Conservation (phyloP, 2,113 vertebrate genomes). For the Amphilophus citrinellus region DNA sequence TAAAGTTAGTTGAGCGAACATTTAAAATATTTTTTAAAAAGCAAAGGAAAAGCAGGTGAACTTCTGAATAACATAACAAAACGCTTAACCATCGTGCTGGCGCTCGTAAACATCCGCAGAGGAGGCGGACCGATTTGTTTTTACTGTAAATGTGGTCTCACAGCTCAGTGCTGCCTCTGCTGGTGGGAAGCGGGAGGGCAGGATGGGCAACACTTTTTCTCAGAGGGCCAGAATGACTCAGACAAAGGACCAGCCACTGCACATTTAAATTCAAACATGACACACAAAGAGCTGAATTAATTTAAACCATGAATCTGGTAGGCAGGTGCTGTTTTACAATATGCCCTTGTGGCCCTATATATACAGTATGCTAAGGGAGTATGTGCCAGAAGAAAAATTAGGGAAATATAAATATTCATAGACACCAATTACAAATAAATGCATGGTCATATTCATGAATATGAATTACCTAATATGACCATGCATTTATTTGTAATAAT, state of each 20-base stretch:
- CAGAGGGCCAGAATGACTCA: neutral
- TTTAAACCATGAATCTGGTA: neutral
- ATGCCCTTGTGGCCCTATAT: neutral
- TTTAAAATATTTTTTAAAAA: too few species aligned
- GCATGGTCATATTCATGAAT: neutral
- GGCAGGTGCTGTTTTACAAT: neutral
- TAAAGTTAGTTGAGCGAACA: too few species aligned
- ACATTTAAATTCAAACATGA: neutral
- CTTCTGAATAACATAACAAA: neutral
- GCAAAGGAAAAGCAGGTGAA: neutral
- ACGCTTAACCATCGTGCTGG: rapidly evolving
- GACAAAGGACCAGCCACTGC: neutral
- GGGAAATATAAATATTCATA: neutral
- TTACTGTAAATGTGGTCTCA: neutral
- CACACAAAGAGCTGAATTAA: neutral
- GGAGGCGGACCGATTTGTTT: too few species aligned
- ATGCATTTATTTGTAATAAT: neutral
- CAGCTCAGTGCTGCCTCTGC: neutral
- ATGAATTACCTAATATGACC: neutral
- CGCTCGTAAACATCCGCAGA: too few species aligned
- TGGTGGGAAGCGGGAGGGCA: neutral
- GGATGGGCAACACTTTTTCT: neutral
- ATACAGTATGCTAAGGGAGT: neutral
- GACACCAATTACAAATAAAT: neutral
- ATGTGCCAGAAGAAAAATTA: neutral